Evolutionary conservation across 2,888 invertebrate species (phyloP), one percentile per base, ranked within the genome.

Genomic region (Rhorus exstirpatorius): DNA sequence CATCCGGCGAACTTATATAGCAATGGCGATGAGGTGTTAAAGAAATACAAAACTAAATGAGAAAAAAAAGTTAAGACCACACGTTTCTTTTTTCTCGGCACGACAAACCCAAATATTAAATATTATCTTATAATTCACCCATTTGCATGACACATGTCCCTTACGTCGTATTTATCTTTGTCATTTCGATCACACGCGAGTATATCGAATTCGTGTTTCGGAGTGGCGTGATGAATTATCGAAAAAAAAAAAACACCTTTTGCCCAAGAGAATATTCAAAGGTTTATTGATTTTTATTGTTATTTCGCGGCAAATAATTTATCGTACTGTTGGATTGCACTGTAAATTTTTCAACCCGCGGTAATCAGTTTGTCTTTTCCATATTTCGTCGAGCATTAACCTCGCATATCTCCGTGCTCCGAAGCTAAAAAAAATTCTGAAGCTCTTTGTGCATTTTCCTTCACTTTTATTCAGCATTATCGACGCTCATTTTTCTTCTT

Each of bases 161-260:
- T 55, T 31, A 31, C 44, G n/a, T n/a, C 7, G 21, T 61, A 61
- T 46, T 74, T 60, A 60, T 74, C 60, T 31, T 60, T 8, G 31
- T n/a, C 49, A 24, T 17, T 51, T 61, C 14, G 41, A 35, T n/a
- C 35, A 24, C n/a, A 49, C 44, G 31, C 49, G 31, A 3, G 31
- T 61, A 41, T 60, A 38, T 55, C 26, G 55, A 35, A 46, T 26
- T 31, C n/a, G 14, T 31, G 31, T 31, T 14, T 14, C 55, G 12
- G 19, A 55, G 19, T 24, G 14, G n/a, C 8, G 51, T 12, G 49
- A 49, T 61, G 19, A 46, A 74, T 46, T 68, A 44, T 21, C 63
- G 24, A 26, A 44, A 26, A 63, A 63, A 21, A 44, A 21, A n/a
- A n/a, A n/a, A n/a, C n/a, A n/a, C n/a, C n/a, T n/a, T 46, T 44